Evolutionary conservation across 64 coral and sea anemone species (phyloP), one percentile per base, ranked within the genome.

Genomic region (Actinia tenebrosa): DNA sequence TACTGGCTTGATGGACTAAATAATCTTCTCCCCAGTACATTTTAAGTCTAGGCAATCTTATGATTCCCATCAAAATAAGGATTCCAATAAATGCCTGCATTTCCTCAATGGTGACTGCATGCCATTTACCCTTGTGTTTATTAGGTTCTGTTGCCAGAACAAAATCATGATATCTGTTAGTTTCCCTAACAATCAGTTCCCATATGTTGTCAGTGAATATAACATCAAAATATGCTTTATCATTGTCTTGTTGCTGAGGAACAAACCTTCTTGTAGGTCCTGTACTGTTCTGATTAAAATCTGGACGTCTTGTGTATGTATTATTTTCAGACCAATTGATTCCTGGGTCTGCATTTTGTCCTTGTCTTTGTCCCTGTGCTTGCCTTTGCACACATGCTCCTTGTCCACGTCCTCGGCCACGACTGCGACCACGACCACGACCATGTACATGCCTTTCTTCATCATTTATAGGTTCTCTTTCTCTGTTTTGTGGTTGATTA

Each of bases 141-240:
- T 82, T 47, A 79, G 83, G 75, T 14, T 93, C 84, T 86, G 75
- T 85, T 44, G 62, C 25, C 26, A 64, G 47, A 84, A 88, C 69
- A 30, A 86, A 71, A 60, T 84, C 83, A 44, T 89, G 60, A 60
- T 93, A 93, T 68, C 60, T 56, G 59, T 92, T 92, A 22, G 86
- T 92, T 84, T 92, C 86, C 22, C 62, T 42, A 86, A 93, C 80
- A 61, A 90, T 59, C 81, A 26, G 22, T n/a, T 75, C 56, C 56
- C 56, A 58, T 58, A 58, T 58, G 56, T 37, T 37, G 30, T 37
- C 30, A 37, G 30, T 89, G 27, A 93, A 93, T 61, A 84, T 80
- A n/a, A 53, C 52, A 87, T 94, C 92, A 94, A 94, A 93, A 83
- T 77, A 89, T 78, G 37, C 85, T 88, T 86, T 89, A 16, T 78